Base-by-base conservation (phyloP, 2,113 vertebrate species). In the Acrocephalus kingi region DNA sequence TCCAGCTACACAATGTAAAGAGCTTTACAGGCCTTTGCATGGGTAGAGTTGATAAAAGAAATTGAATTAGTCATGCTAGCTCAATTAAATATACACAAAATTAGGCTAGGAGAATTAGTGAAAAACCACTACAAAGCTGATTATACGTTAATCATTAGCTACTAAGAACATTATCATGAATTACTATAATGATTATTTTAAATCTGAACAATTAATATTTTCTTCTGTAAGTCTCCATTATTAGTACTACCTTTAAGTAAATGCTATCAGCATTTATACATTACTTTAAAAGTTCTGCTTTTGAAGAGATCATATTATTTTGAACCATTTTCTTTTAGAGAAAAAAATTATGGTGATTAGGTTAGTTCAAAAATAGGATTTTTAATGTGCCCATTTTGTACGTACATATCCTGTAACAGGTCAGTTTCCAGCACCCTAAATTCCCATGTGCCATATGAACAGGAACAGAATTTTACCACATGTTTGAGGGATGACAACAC, bases 51-150 rank as follows among this genome's bases (percentile, higher is more conserved):
- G 33, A 87, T 75, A 68, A 55, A 64, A 85, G n/a, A 68, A 92
- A 78, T 13, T 13, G 8, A 78, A 92, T 91, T 87, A 78, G 22
- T 30, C 35, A 52, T 13, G 7, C 25, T 61, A 87, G 24, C 33
- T 90, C 76, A 71, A 90, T 95, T 90, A 84, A 93, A 55, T 11
- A 78, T 7, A 91, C 25, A 55, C 17, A 94, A 84, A 94, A 78
- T 46, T 46, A 75, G 39, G 80, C 13, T 37, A 51, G 22, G 13
- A 80, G 59, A 90, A 73, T 54, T 86, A 83, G 33, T 23, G 54
- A 83, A 93, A 94, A 84, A 84, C 5, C 6, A 1, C 72, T 69
- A 52, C 31, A 92, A 80, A 90, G 52, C 72, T 92, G 64, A 67
- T 81, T 84, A 56, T 35, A 45, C 12, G 6, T 48, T 67, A 64